Base-by-base conservation (phyloP, 2,888 invertebrate species). In the Aphidius colemani region DNA sequence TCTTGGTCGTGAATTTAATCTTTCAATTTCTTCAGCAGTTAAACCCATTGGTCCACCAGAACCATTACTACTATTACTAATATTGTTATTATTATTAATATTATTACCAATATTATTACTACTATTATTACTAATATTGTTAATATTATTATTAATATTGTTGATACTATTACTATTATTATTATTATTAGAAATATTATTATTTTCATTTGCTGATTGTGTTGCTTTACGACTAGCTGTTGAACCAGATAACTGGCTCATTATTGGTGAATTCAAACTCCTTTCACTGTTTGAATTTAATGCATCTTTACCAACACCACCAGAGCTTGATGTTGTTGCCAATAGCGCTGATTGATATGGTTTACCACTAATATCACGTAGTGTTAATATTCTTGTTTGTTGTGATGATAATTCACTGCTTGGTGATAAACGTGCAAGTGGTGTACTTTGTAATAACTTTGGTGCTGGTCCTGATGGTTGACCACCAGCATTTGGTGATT, bases 331-430 rank as follows among this genome's bases (percentile, higher is more conserved):
- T 1, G 94, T 93, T 6, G 95, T 95, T 6, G 95, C 95, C 65
- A 96, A 83, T 10, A 96, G 84, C 0, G 95, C 95, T 72, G 92
- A 94, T 79, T 95, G 95, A 57, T 95, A 82, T 0, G 95, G 95
- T 78, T 95, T 95, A 0, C 96, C 96, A 68, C 95, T 95, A 76
- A 96, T 95, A 78, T 96, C 96, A 81, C 95, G 94, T 45, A 96
- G 84, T 0, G 96, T 96, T n/a, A 96, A 84, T 74, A 96, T 96
- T 70, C 96, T 86, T 0, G 96, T 95, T 74, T 95, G 95, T 78
- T 95, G 95, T 8, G 92, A 90, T 71, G 95, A 95, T 69, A 96
- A 84, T 82, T 96, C 96, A 74, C 95, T 95, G 76, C 95, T 95
- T 0, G 96, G 96, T 70, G 95, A 95, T 39, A 96, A 84, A 67